These are phyloP conservation scores for Saiga tatarica DNA, from an alignment of 2,113 vertebrate species.

Conservation along the genomic window DNA sequence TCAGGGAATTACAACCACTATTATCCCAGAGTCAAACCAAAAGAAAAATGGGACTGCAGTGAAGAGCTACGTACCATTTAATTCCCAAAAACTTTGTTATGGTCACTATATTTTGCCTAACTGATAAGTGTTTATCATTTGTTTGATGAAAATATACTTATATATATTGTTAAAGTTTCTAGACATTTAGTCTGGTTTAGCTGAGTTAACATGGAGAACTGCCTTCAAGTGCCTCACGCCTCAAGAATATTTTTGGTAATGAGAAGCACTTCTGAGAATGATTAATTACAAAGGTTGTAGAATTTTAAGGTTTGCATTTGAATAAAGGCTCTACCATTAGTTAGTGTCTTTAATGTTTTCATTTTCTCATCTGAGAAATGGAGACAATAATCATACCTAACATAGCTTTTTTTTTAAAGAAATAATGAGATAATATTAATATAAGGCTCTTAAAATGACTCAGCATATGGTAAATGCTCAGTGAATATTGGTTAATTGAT, in stretches of 20 bases:
- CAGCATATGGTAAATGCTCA: background rate
- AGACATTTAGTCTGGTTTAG: background rate
- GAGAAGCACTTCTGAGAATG: background rate
- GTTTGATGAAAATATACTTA: background rate
- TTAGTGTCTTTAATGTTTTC: background rate
- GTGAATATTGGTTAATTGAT: background rate
- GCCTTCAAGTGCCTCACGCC: background rate
- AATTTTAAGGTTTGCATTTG: background rate
- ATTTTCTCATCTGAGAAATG: background rate
- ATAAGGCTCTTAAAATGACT: background rate
- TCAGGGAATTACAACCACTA: background rate
- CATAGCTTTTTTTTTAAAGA: background rate
- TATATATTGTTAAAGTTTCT: background rate
- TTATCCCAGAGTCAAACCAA: background rate
- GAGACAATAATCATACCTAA: background rate
- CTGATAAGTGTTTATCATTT: background rate
- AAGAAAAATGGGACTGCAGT: background rate
- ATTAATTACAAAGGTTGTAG: background rate
- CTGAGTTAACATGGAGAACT: background rate
- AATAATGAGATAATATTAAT: background rate
- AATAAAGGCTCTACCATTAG: background rate
- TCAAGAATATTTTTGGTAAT: background rate
- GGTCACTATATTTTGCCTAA: background rate
- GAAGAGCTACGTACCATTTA: background rate
- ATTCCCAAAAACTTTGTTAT: background rate